Evolutionary conservation across 2,797 vertebrate genomes (phyloP).

Genomic region (Catharus ustulatus): DNA sequence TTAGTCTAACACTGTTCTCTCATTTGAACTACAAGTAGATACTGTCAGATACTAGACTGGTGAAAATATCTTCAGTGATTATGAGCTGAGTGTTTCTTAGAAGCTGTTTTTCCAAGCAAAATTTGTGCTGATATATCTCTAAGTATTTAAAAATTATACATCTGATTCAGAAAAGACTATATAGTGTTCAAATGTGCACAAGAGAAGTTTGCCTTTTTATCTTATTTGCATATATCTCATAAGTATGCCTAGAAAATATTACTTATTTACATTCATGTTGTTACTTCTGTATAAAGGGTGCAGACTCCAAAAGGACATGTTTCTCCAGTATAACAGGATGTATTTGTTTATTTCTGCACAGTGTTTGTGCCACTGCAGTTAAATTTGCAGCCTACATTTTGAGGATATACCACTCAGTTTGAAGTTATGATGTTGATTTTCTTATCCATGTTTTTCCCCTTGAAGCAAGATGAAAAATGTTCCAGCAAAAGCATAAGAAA

Average conservation of each 20-base stretch:
- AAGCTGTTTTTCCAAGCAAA: background rate
- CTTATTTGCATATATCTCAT: slow-evolving; percentile 78
- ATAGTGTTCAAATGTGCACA: slow-evolving; percentile 59
- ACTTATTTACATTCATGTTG: slow-evolving; percentile 69
- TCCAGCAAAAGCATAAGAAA: slow-evolving; percentile 60
- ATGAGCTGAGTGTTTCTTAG: background rate
- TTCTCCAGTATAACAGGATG: slow-evolving; percentile 51
- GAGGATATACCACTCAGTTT: slow-evolving; percentile 43
- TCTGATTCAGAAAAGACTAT: slow-evolving; percentile 59
- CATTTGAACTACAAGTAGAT: background rate
- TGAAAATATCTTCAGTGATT: background rate
- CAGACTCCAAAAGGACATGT: slow-evolving; percentile 64
- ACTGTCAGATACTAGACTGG: background rate
- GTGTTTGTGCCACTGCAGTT: slow-evolving; percentile 48
- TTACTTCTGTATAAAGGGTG: slow-evolving; percentile 69
- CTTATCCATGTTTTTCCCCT: slow-evolving; percentile 39
- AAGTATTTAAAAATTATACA: slow-evolving; percentile 66
- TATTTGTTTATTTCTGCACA: slow-evolving; percentile 65
- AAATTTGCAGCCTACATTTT: slow-evolving; percentile 63
- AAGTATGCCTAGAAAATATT: slow-evolving; percentile 73
- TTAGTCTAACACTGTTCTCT: background rate
- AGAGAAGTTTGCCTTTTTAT: slow-evolving; percentile 69
- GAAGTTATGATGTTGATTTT: slow-evolving; percentile 54
- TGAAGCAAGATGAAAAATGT: slow-evolving; percentile 58
- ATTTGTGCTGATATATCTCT: background rate